Base-by-base conservation (phyloP, 2,113 vertebrate genomes). In the Amia ocellicauda region DNA sequence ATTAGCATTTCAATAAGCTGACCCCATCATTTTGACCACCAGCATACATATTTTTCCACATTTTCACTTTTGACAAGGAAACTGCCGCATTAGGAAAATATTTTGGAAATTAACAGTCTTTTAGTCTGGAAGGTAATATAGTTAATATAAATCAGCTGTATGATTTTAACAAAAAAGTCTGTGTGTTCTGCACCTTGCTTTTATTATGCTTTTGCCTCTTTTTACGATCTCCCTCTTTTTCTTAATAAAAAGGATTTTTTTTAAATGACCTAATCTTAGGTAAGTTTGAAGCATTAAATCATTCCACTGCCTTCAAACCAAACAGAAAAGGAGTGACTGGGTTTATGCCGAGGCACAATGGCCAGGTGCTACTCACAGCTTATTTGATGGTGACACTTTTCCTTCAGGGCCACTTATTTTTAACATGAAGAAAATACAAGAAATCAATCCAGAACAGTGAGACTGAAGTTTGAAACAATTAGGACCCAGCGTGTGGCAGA, bases 51-150 rank as follows among this genome's bases (percentile, higher is more conserved):
- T 36, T 36, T 47, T 14, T n/a, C 43, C 43, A 73, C 71, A 88
- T 85, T 84, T 83, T 79, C 3, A 59, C 78, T 83, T 71, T 78
- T 72, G 85, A 87, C 87, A 86, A 74, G 79, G 88, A 83, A 83
- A 88, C 88, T 88, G 78, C 76, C 83, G 84, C 84, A 89, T 89
- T 88, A 86, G 88, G 84, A 80, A 86, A 89, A 81, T 88, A 87
- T 87, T 90, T 89, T 84, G 83, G 85, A 84, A 86, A 85, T 88
- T 89, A 89, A 88, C 84, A 85, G 84, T 88, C 86, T 89, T 75
- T 82, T 78, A 85, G 84, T 83, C 82, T 85, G 88, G 81, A 80
- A 87, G 81, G 87, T 88, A 86, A 90, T 81, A 85, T 82, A 70
- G 80, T 75, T 89, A 89, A 89, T 84, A 86, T 54, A 74, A 85